Percentiles rank a stretch among this genome's conserved stretches.
These are phyloP conservation scores for Nomia melanderi DNA, from an alignment of 1,140 invertebrate genomes.

Conservation along the genomic window DNA sequence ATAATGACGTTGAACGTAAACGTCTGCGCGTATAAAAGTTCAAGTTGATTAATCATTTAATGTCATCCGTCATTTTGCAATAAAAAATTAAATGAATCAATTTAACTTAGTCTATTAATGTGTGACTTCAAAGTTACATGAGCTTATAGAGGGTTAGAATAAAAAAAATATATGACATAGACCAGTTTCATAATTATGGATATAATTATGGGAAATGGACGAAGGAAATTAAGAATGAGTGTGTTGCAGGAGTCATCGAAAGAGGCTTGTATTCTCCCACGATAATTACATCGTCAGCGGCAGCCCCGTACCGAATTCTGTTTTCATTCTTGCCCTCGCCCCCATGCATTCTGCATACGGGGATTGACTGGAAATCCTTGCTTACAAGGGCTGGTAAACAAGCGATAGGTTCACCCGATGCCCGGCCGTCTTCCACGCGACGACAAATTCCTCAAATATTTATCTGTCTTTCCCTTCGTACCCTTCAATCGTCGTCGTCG, in stretches of 20 bases:
- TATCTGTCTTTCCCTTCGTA: constrained; percentile 71
- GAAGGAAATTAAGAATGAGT: no score
- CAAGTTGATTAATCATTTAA: no score
- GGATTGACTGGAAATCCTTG: constrained; percentile 72
- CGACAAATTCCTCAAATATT: constrained; percentile 81
- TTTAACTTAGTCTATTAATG: no score
- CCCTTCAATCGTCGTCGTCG: constrained; percentile 53
- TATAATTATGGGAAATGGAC: no score
- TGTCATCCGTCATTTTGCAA: no score
- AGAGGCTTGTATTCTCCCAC: constrained; percentile 10
- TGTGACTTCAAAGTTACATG: no score
- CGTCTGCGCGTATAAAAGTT: no score
- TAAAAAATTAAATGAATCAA: no score
- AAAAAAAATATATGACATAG: no score
- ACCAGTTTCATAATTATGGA: no score
- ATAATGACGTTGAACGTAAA: no score
- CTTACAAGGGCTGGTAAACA: constrained; percentile 73
- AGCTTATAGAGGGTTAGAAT: no score
- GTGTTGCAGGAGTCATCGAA: background rate
- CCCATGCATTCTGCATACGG: constrained; percentile 8
- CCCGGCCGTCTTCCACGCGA: constrained; percentile 59
- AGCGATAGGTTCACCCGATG: constrained; percentile 67
- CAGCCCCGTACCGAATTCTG: background rate
- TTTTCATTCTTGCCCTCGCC: background rate
- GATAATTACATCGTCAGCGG: background rate